phyloP scores from a whole-genome alignment of 2,113 vertebrate species.

The Triplophysa dalaica region DNA sequence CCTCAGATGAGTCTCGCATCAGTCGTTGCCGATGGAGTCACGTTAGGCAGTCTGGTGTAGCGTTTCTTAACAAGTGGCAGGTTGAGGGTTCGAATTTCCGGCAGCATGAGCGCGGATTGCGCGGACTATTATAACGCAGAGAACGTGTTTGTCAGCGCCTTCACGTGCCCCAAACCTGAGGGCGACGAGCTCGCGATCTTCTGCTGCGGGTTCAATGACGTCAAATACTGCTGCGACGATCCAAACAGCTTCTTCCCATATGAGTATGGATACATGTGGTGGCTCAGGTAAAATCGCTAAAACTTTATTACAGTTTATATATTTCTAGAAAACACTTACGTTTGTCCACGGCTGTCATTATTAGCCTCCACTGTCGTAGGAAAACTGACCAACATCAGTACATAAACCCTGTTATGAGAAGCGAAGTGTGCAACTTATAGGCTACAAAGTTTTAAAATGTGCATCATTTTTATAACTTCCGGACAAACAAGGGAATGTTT shows the following conservation, averaged over 20 bases:
- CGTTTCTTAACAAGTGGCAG: not conserved
- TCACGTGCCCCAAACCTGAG: slow-evolving; percentile 81
- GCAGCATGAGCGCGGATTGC: slow-evolving; percentile 81
- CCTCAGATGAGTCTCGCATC: not conserved
- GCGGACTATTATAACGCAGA: slow-evolving; percentile 80
- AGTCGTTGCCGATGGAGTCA: not conserved
- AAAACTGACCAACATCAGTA: no score
- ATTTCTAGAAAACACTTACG: not conserved
- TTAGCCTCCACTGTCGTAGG: no score
- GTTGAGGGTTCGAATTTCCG: not conserved
- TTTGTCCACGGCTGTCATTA: not conserved
- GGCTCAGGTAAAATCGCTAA: slow-evolving; percentile 81
- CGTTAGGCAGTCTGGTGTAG: not conserved
- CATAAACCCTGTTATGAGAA: no score
- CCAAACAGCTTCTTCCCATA: slow-evolving; percentile 89
- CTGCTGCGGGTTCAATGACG: slow-evolving; percentile 88
- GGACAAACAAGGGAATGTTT: no score
- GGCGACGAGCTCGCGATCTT: slow-evolving; percentile 76
- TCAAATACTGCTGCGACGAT: slow-evolving; percentile 90
- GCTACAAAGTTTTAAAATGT: no score
- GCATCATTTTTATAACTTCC: no score
- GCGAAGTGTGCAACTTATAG: no score
- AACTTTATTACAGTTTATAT: not conserved
- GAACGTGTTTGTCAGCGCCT: slow-evolving; percentile 76
- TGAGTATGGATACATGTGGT: slow-evolving; percentile 90